Evolutionary conservation across 2,888 invertebrate genomes (phyloP), one percentile per base, ranked within the genome.

Genomic region (Leptothorax acervorum): DNA sequence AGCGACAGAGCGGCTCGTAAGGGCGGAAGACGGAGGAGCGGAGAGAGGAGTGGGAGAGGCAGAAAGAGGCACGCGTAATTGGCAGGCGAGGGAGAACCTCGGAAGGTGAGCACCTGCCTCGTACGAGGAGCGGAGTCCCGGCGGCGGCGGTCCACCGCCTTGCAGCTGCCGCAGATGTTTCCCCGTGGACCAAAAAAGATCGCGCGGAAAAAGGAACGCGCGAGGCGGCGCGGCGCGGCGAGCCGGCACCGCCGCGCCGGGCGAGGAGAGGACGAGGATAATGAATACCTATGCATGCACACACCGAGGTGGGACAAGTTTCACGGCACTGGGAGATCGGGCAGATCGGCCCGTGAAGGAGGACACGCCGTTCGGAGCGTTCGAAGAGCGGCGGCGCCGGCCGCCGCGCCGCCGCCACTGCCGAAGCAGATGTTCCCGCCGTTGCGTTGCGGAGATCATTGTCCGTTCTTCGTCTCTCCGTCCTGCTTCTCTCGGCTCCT

Each of bases 151-250:
- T 85, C 90, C 88, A 89, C 89, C 89, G 93, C 90, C 89, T 92
- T 89, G 93, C 94, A 94, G 94, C 94, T 94, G 94, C 94, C 94
- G 94, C 94, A 94, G 94, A 94, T 94, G 94, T 94, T 94, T 87
- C 79, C 60, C 71, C 89, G 82, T 90, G 91, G 91, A 91, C 90
- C 91, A 91, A 91, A 91, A 91, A 92, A 90, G 91, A 91, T 91
- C 90, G 83, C 84, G 83, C 63, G 70, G 90, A 83, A 83, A 78
- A 82, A 87, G 87, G 90, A 90, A 83, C 87, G 83, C 82, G 66
- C 81, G 86, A 74, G 73, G 75, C n/a, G n/a, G n/a, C n/a, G n/a
- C n/a, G n/a, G n/a, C n/a, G n/a, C 73, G 62, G 81, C 76, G 76
- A 82, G 85, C 31, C 85, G 73, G 42, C 18, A 63, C 23, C 1